Evolutionary conservation across 2,888 invertebrate genomes (phyloP), one percentile per base, ranked within the genome.

Genomic region (Chromoteleia sp.): DNA sequence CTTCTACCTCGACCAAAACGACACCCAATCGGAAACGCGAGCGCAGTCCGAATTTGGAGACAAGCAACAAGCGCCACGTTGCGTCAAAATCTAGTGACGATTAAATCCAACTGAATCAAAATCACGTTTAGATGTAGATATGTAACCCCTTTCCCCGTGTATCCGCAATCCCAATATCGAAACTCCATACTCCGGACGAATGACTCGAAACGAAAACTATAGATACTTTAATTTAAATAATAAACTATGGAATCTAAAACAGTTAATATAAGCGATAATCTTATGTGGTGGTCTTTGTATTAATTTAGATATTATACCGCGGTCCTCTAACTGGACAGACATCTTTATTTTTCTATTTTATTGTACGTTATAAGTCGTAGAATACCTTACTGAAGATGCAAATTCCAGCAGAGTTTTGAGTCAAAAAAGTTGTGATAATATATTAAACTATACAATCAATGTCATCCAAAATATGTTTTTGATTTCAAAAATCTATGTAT

Each of bases 21-120:
- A 58, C 81, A 7, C 81, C 85, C 15, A 87, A 82, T 36, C 85
- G 89, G 56, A 90, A 90, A 84, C 89, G 90, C 19, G 88, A 89
- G 68, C 89, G 84, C 70, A 88, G 87, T 48, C 88, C 88, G 6
- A 87, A 86, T 29, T 61, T 73, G 30, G 86, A 89, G 80, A 83
- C 79, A 63, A 86, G 74, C 67, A 87, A 86, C 81, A 90, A 90
- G 80, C 89, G 90, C 78, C 88, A 86, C 65, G 78, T 87, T 3
- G 85, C 81, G 59, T 59, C 87, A 41, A 80, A 75, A 17, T 75
- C 86, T 87, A 87, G 86, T 85, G 84, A 86, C 79, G 82, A 85
- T 84, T 85, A 87, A 63, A 15, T 1, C 21, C 39, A 61, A 3
- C 73, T 29, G 17, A 21, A 61, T 43, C 15, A 2, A 78, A 65